These are phyloP conservation scores for Hypothenemus hampei DNA, from an alignment of 1,140 invertebrate species.

Conservation along the genomic window DNA sequence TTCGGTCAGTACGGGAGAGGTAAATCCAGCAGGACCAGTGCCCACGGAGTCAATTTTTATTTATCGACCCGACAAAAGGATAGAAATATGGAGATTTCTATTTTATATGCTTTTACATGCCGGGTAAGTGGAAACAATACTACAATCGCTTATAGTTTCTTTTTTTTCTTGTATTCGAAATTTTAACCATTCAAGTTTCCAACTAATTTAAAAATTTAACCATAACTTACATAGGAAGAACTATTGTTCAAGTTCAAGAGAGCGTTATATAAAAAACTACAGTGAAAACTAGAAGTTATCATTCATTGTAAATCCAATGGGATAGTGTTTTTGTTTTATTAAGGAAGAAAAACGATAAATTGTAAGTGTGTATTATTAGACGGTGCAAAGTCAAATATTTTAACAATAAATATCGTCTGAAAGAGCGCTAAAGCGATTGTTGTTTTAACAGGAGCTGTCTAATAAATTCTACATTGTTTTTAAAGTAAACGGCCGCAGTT, in stretches of 20 bases:
- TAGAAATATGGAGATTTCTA: conserved; percentile 90
- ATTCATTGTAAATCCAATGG: too few relatives aligned
- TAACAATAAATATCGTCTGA: not conserved
- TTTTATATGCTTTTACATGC: conserved; percentile 94
- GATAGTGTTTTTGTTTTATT: too few relatives aligned
- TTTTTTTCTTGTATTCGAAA: not conserved
- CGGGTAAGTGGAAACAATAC: conserved; percentile 71
- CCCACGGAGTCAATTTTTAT: conserved; percentile 91
- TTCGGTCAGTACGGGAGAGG: conserved; percentile 71
- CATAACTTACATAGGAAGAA: too few relatives aligned
- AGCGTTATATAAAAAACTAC: too few relatives aligned
- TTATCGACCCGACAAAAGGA: conserved; percentile 85
- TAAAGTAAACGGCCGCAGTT: not conserved
- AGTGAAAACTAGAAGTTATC: too few relatives aligned
- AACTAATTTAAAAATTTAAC: not conserved
- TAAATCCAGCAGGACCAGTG: conserved; percentile 83
- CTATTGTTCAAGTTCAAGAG: not conserved
- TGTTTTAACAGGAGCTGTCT: not conserved
- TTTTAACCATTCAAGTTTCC: not conserved
- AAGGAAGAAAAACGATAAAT: too few relatives aligned
- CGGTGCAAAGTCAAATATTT: conserved; percentile 1
- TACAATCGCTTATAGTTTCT: not conserved
- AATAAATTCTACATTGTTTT: conserved; percentile 7
- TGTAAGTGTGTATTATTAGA: not conserved
- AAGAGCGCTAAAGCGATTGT: not conserved